phyloP scores from a whole-genome alignment of 2,113 vertebrate genomes.

The Centropristis striata region DNA sequence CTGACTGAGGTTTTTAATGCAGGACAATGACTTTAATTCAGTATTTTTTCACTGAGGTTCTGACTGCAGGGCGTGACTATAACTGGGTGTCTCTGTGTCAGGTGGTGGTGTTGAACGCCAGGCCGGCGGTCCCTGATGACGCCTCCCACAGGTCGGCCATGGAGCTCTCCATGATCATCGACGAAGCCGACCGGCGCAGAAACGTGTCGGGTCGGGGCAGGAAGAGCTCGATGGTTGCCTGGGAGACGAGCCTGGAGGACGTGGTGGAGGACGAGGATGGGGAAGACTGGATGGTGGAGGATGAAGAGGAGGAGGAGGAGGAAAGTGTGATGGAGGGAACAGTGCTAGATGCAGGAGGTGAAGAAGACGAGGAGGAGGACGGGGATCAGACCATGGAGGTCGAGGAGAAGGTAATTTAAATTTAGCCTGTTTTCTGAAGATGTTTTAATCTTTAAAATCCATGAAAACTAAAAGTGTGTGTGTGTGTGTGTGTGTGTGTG shows the following conservation, averaged over 20 bases:
- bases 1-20: no score
- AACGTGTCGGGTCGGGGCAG: constrained; percentile 30
- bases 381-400: constrained; percentile 57
- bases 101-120: constrained; percentile 64
- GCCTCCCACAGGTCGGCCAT: constrained; percentile 56
- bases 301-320: constrained; percentile 31
- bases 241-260: constrained; percentile 74
- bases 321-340: constrained; percentile 63
- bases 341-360: constrained; percentile 51
- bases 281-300: constrained; percentile 14
- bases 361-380: constrained; percentile 18
- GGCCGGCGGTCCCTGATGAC: not conserved
- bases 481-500: not conserved
- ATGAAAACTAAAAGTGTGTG: not conserved
- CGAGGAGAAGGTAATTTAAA: constrained; percentile 8
- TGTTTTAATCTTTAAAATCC: not conserved
- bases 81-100: constrained; percentile 9
- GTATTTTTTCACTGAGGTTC: no score
- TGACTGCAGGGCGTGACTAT: no score
- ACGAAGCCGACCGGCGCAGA: constrained; percentile 44
- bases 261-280: constrained; percentile 60
- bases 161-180: constrained; percentile 71
- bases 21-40: no score
- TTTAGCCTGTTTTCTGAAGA: not conserved
- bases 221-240: constrained; percentile 67